phyloP scores from a whole-genome alignment of 92 coral and sea anemone species.

The Zoanthus sociatus region DNA sequence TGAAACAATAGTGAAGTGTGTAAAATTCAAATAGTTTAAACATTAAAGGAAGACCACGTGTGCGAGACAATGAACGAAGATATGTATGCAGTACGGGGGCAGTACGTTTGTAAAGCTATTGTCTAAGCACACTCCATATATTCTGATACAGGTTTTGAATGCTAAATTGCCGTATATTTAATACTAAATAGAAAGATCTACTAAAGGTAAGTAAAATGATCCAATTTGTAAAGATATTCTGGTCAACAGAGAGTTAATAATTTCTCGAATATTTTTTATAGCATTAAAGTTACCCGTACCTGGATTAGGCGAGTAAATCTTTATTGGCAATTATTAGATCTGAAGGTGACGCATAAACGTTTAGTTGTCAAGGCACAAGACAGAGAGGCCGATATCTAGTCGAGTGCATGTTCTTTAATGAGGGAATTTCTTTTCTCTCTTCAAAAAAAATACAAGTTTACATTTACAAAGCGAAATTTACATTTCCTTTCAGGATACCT shows the following conservation, averaged over 20 bases:
- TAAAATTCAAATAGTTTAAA: not conserved
- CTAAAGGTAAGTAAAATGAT: no score
- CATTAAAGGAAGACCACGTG: constrained; percentile 36
- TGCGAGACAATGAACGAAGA: constrained; percentile 3
- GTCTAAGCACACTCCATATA: not conserved
- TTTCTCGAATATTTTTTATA: no score
- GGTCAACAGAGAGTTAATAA: no score
- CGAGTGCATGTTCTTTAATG: not conserved
- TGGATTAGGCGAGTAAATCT: not conserved
- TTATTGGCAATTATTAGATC: not conserved
- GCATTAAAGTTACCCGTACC: no score
- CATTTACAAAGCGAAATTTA: not conserved
- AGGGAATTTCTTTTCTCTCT: not conserved
- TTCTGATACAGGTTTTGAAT: not conserved
- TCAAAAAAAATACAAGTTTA: not conserved
- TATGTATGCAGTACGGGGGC: constrained; percentile 25
- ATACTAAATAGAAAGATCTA: no score
- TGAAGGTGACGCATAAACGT: not conserved
- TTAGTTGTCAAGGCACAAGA: not conserved
- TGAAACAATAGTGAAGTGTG: constrained; percentile 24
- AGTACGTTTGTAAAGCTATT: constrained; percentile 8
- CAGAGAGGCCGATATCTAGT: not conserved
- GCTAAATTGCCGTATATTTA: not conserved
- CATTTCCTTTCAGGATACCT: not conserved
- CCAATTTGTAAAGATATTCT: no score